Conservation (phyloP, 2,113 vertebrate genomes). For the Corydoras sp. region DNA sequence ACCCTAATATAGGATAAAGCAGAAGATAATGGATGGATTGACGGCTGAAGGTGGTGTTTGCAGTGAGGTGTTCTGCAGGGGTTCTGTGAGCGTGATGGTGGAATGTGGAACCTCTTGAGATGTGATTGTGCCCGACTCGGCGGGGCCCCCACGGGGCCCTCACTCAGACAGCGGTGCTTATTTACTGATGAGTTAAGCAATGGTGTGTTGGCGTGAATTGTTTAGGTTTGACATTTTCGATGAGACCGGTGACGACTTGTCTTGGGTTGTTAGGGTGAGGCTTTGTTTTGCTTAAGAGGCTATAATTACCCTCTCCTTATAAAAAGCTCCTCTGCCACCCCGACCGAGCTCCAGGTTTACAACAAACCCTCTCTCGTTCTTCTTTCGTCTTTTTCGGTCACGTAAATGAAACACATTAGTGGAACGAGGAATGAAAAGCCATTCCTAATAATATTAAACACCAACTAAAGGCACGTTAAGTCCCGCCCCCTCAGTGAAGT, state of each 20-base stretch:
- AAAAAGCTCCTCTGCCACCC: constrained; percentile 12
- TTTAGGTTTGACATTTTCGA: constrained; percentile 13
- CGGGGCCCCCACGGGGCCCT: too few species aligned
- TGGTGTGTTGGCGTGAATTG: constrained; percentile 16
- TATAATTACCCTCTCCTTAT: constrained; percentile 15
- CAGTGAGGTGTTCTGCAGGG: too few species aligned
- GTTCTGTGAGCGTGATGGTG: too few species aligned
- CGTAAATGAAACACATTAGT: neutral
- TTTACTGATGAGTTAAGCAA: constrained; percentile 13
- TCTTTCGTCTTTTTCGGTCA: too few species aligned
- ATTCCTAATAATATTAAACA: neutral
- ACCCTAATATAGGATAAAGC: too few species aligned
- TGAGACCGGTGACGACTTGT: constrained; percentile 9
- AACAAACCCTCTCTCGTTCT: neutral
- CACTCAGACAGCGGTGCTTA: neutral
- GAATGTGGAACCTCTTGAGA: too few species aligned
- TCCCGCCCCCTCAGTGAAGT: neutral
- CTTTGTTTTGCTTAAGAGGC: constrained; percentile 21
- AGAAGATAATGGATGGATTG: too few species aligned
- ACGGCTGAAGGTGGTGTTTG: too few species aligned
- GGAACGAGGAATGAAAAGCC: neutral
- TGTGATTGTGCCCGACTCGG: too few species aligned
- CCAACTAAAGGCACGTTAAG: too few species aligned
- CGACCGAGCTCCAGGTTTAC: neutral
- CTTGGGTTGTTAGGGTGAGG: constrained; percentile 25